Evolutionary conservation across 2,113 vertebrate genomes (phyloP), one percentile per base, ranked within the genome.

Genomic region (Columba janthina): DNA sequence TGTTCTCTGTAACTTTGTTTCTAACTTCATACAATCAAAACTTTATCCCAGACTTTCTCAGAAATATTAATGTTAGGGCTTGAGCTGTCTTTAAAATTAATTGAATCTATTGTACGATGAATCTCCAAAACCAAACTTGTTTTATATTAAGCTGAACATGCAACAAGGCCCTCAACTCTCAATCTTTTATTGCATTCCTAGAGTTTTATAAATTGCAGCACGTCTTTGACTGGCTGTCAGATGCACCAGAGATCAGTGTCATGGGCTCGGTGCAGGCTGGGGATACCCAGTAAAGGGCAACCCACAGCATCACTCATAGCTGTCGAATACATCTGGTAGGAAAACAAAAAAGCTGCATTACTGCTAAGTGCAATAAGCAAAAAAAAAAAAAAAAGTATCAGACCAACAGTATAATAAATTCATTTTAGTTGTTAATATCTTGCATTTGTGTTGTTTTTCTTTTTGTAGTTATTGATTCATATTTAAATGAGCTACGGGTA

Each of bases 91-190:
- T 85, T 42, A 88, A 72, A 88, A 75, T 72, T 38, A 90, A n/a
- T 17, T 36, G 10, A 38, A n/a, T 48, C 26, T 71, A 5, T 18
- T 51, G 17, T 7, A 74, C 7, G 9, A 50, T 7, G 69, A 83
- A 88, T 44, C 19, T 13, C 4, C 66, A 15, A 72, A 6, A 10
- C 1, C 2, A 6, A 11, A 1, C 0, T 2, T 32, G 25, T 2
- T 88, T 83, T 53, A 44, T 53, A 50, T n/a, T 61, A 40, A 88
- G 44, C 10, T 70, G 54, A 32, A 48, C 18, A 7, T 5, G 12
- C 29, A 88, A 34, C 3, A 70, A 65, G 26, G 25, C 50, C 44
- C 40, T 76, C 10, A 25, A 5, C 61, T 79, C 40, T 44, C 40
- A 69, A 64, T 31, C 21, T 73, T 85, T 38, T 24, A 38, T 44